A percentile compares a stretch with the other conserved stretches of the same genome.
Conservation (phyloP, 2,113 vertebrate genomes). For the Numida meleagris region DNA sequence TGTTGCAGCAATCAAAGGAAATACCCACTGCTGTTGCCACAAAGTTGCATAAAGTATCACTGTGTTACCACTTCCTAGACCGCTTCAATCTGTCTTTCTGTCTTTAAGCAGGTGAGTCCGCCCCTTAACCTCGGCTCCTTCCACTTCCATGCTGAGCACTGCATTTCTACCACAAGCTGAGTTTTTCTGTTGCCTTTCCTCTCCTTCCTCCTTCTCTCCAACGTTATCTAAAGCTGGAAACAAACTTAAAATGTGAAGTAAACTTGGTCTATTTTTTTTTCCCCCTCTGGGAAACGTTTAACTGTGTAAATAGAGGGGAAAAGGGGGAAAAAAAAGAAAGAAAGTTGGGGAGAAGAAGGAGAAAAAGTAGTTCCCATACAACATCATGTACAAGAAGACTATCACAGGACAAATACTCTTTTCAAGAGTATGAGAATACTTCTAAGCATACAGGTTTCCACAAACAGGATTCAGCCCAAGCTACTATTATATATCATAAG, state of each 20-base stretch:
- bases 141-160: background rate
- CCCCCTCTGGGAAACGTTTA: background rate
- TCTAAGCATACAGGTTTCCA: background rate
- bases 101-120: constrained; percentile 3
- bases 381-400: background rate
- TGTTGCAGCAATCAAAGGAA: constrained; percentile 32
- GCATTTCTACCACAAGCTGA: background rate
- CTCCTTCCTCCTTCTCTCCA: background rate
- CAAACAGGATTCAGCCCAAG: background rate
- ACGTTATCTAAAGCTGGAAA: background rate
- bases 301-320: background rate
- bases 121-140: background rate
- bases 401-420: background rate
- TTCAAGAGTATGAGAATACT: background rate
- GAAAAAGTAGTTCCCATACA: background rate
- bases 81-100: background rate
- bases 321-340: background rate
- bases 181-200: background rate
- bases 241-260: background rate
- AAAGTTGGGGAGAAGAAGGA: background rate
- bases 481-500: background rate
- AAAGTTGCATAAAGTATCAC: background rate
- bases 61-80: background rate
- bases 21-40: constrained; percentile 38
- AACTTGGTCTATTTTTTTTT: background rate